Conservation (phyloP, 2,888 invertebrate species). For the Mycalesis mineus region DNA sequence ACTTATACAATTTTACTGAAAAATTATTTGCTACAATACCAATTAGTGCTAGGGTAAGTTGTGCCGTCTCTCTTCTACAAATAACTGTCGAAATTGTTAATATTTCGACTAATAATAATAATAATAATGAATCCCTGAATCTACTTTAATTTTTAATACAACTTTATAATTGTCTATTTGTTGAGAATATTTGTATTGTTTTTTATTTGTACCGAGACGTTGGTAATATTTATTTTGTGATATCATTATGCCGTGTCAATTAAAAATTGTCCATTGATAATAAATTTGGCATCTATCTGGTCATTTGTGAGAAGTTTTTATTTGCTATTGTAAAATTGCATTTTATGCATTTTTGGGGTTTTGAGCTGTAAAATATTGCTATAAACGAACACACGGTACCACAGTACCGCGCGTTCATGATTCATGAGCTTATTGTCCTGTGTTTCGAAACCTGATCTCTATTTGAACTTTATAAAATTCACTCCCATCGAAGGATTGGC, state of each 20-base stretch:
- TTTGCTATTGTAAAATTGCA: constrained; percentile 68
- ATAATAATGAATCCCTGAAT: constrained; percentile 13
- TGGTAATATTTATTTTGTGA: constrained; percentile 58
- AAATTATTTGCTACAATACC: constrained; percentile 13
- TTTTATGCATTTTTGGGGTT: constrained; percentile 61
- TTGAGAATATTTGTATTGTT: constrained; percentile 14
- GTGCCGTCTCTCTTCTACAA: constrained; percentile 12
- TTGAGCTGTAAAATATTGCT: constrained; percentile 49
- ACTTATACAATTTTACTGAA: constrained; percentile 24
- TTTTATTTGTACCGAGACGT: constrained; percentile 43
- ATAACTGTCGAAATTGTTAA: constrained; percentile 16
- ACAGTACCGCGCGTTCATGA: constrained; percentile 36
- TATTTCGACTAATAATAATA: constrained; percentile 6
- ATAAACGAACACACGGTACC: constrained; percentile 33
- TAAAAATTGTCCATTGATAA: constrained; percentile 68
- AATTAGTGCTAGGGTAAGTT: constrained; percentile 25
- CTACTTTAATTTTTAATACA: constrained; percentile 13
- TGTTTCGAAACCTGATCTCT: constrained; percentile 56
- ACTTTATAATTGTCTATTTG: constrained; percentile 6
- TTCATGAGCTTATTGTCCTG: constrained; percentile 56
- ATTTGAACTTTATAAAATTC: constrained; percentile 68
- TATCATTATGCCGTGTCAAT: constrained; percentile 73
- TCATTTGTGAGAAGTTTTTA: constrained; percentile 64
- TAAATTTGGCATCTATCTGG: constrained; percentile 66
- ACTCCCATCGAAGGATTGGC: constrained; percentile 56